Percentiles rank a stretch among this genome's conserved stretches.
These are phyloP conservation scores for Conomelus anceps DNA, from an alignment of 2,888 invertebrate species.

Conservation along the genomic window DNA sequence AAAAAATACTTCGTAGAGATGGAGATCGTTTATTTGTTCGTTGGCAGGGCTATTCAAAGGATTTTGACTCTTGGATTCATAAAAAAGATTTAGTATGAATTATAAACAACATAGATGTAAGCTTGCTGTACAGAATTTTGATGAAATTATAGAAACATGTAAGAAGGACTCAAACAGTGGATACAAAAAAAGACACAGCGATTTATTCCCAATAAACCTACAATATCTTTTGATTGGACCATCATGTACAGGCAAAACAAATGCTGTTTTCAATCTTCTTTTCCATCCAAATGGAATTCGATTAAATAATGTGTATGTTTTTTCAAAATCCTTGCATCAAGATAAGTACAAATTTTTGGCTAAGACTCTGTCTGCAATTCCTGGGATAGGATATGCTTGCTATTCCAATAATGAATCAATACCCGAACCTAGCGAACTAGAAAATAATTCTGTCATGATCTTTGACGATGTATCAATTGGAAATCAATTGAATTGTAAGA, in stretches of 20 bases:
- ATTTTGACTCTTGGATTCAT: slow-evolving; percentile 18
- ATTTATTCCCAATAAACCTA: slow-evolving; percentile 7
- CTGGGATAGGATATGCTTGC: slow-evolving; percentile 6
- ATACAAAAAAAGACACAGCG: slow-evolving; percentile 15
- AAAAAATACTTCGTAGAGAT: slow-evolving; percentile 18
- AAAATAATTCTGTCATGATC: slow-evolving; percentile 19
- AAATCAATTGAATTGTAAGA: slow-evolving; percentile 13
- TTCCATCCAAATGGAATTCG: slow-evolving; percentile 7
- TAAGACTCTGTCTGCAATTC: background rate
- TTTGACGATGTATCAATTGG: slow-evolving; percentile 20
- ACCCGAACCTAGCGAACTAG: slow-evolving; percentile 10
- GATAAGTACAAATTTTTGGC: slow-evolving; percentile 19
- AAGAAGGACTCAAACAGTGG: background rate
- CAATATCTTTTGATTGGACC: slow-evolving; percentile 15
- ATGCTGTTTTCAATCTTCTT: slow-evolving; percentile 16
- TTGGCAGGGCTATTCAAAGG: slow-evolving; percentile 18
- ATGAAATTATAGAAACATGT: background rate
- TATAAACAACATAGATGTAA: background rate
- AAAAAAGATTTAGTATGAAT: slow-evolving; percentile 11
- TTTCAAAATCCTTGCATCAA: slow-evolving; percentile 21
- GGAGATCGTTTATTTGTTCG: slow-evolving; percentile 12
- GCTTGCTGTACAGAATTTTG: background rate
- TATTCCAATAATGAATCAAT: slow-evolving; percentile 15
- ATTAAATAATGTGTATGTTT: slow-evolving; percentile 18
- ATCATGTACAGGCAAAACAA: slow-evolving; percentile 14